phyloP scores from a whole-genome alignment of 2,113 vertebrate species.

The Mus spicilegus region DNA sequence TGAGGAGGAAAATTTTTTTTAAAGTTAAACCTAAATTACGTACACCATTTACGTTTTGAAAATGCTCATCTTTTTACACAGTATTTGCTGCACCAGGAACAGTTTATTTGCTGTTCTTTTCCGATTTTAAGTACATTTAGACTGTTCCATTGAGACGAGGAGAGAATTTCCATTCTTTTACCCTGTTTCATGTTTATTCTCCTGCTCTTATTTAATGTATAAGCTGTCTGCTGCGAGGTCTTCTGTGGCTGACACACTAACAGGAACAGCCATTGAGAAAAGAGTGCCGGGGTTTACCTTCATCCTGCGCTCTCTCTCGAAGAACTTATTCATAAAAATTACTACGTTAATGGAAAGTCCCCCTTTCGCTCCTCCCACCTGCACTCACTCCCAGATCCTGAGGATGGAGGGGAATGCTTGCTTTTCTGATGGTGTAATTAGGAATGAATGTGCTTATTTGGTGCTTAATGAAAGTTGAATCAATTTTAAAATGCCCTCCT shows the following conservation, averaged over 20 bases:
- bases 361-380: slow-evolving; percentile 29
- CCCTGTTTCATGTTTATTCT: neutral
- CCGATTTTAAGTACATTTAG: slow-evolving; percentile 46
- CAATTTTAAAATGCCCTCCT: slow-evolving; percentile 85
- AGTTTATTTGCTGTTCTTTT: neutral
- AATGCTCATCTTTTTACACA: slow-evolving; percentile 26
- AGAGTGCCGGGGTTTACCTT: slow-evolving; percentile 25
- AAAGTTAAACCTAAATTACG: slow-evolving; percentile 42
- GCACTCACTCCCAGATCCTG: slow-evolving; percentile 47
- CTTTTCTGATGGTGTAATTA: slow-evolving; percentile 63
- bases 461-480: slow-evolving; percentile 67
- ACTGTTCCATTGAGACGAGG: neutral
- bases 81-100: neutral
- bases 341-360: slow-evolving; percentile 49
- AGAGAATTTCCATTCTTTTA: slow-evolving; percentile 13
- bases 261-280: slow-evolving; percentile 31
- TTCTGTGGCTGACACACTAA: neutral
- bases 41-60: neutral
- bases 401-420: slow-evolving; percentile 67
- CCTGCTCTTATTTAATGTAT: neutral
- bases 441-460: slow-evolving; percentile 77
- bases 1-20: neutral
- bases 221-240: slow-evolving; percentile 35
- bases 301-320: slow-evolving; percentile 9
- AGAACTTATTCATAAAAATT: slow-evolving; percentile 55